Evolutionary conservation across 2,888 invertebrate genomes (phyloP).

Genomic region (Eristalinus sepulchralis): DNA sequence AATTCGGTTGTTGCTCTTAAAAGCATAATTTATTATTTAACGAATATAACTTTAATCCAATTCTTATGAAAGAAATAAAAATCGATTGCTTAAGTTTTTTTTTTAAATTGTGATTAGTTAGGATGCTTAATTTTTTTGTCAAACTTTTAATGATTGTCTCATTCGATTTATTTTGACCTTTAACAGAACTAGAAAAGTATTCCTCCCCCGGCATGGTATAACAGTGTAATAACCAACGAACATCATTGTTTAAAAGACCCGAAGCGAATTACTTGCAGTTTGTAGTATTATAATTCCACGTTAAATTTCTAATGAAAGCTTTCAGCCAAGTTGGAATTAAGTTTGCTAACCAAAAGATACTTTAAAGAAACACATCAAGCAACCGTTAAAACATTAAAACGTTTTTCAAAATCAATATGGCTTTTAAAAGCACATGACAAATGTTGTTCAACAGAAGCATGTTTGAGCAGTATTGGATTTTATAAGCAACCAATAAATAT

Average conservation of each 20-base stretch:
- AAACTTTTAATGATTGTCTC: neutral
- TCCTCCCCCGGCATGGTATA: slow-evolving; percentile 22
- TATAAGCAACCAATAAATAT: slow-evolving; percentile 1
- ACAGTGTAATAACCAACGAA: slow-evolving; percentile 53
- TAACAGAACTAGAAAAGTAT: slow-evolving; percentile 57
- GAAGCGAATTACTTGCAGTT: slow-evolving; percentile 36
- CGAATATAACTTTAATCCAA: neutral
- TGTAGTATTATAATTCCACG: slow-evolving; percentile 41
- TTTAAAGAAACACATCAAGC: slow-evolving; percentile 33
- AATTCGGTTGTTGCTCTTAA: neutral
- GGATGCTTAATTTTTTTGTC: neutral
- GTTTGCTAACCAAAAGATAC: slow-evolving; percentile 39
- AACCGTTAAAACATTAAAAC: slow-evolving; percentile 2
- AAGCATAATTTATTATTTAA: neutral
- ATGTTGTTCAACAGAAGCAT: slow-evolving; percentile 19
- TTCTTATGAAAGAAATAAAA: neutral
- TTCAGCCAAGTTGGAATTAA: slow-evolving; percentile 4
- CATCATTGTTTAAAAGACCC: slow-evolving; percentile 25
- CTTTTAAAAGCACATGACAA: neutral
- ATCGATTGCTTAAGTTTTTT: neutral
- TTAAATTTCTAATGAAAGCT: slow-evolving; percentile 28
- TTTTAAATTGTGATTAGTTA: neutral
- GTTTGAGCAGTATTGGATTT: slow-evolving; percentile 44
- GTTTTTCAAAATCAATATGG: neutral
- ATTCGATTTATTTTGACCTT: neutral